These are phyloP conservation scores for Hedya salicella DNA, from an alignment of 2,888 invertebrate genomes.

Conservation along the genomic window DNA sequence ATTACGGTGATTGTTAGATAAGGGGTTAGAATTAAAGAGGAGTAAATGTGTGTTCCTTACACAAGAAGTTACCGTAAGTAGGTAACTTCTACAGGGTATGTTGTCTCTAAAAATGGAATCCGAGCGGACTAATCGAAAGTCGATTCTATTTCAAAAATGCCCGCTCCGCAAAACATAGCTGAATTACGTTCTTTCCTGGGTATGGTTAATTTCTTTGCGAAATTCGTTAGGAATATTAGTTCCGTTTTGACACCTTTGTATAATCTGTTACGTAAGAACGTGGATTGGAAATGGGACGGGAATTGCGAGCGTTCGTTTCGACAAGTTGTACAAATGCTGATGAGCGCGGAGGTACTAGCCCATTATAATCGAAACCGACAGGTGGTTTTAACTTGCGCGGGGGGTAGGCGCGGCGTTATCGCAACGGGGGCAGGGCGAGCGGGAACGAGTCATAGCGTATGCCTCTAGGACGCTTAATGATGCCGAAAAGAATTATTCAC, in stretches of 20 bases:
- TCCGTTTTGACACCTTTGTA: constrained; percentile 1
- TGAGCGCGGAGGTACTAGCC: constrained; percentile 15
- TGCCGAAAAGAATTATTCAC: constrained; percentile 14
- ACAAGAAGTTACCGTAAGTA: not conserved
- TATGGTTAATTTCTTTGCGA: not conserved
- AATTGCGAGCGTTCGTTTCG: constrained; percentile 5
- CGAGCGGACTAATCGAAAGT: not conserved
- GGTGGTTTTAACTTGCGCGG: constrained; percentile 5
- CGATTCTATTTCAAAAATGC: not conserved
- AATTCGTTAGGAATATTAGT: constrained; percentile 3
- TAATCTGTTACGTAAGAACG: not conserved
- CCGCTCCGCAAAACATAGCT: not conserved
- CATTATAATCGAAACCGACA: not conserved
- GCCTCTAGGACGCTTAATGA: constrained; percentile 15
- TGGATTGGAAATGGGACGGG: not conserved
- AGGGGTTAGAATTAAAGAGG: not conserved
- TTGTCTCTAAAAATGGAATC: not conserved
- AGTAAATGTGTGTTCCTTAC: not conserved
- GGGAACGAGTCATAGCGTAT: constrained; percentile 22
- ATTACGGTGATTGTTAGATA: not conserved
- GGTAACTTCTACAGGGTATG: not conserved
- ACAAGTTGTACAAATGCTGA: not conserved
- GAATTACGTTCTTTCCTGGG: constrained; percentile 6
- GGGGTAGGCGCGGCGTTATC: constrained; percentile 10
- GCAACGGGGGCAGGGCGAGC: not conserved